Conservation (phyloP, 2,888 invertebrate species). For the Platynereis dumerilii region DNA sequence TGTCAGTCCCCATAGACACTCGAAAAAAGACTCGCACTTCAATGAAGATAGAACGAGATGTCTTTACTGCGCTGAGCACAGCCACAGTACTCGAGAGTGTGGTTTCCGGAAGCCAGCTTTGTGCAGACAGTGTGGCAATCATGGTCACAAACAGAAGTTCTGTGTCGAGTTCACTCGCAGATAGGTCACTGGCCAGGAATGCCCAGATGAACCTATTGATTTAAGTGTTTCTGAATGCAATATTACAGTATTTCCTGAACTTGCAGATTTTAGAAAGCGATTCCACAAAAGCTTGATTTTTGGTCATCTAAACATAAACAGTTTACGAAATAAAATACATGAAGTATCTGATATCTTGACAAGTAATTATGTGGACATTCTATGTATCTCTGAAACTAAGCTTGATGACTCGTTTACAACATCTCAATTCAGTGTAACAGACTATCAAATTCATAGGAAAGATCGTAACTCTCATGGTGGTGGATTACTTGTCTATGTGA, state of each 20-base stretch:
- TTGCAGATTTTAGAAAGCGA: background rate
- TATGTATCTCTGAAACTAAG: background rate
- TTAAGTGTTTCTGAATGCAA: background rate
- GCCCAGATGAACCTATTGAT: no score
- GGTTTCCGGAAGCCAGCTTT: no score
- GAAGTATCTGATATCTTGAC: background rate
- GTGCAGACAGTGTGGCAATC: no score
- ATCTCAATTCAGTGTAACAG: background rate
- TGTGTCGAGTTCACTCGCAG: no score
- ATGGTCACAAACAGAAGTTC: no score
- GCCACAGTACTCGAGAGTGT: no score
- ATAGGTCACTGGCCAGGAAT: no score
- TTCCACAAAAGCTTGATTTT: conserved; percentile 2
- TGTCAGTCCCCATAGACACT: no score
- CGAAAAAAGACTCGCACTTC: no score
- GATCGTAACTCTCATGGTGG: background rate
- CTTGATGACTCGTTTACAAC: background rate
- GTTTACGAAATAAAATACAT: background rate
- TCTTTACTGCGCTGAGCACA: no score
- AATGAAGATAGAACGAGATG: no score
- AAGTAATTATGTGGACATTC: background rate
- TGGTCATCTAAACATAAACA: background rate
- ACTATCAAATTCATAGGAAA: background rate
- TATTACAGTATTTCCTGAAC: background rate
- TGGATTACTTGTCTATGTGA: background rate